phyloP scores from a whole-genome alignment of 2,888 invertebrate genomes.

The Syrphus vitripennis region DNA sequence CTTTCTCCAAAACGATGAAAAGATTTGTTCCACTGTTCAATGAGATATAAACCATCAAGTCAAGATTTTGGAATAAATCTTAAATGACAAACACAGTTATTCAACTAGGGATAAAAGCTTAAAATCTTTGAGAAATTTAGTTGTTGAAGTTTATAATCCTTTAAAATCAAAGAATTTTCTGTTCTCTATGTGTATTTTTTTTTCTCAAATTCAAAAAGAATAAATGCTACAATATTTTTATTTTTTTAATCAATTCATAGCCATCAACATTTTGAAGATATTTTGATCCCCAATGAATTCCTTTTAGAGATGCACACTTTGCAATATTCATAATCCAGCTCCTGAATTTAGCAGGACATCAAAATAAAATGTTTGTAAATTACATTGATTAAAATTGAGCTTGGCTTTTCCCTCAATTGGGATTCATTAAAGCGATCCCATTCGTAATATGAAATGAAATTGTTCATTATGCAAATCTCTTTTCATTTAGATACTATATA shows the following conservation, averaged over 20 bases:
- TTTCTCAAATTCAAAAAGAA: no score
- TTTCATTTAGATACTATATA: background rate
- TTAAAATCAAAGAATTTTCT: no score
- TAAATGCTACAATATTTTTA: background rate
- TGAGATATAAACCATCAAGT: no score
- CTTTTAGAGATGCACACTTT: background rate
- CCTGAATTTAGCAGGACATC: background rate
- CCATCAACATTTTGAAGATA: background rate
- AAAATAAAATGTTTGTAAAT: slow-evolving; percentile 16
- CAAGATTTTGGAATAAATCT: no score
- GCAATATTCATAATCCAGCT: background rate
- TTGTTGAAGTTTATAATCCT: no score
- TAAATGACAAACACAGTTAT: no score
- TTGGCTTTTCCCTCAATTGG: slow-evolving; percentile 6
- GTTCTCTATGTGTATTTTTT: no score
- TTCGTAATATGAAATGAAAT: slow-evolving; percentile 5
- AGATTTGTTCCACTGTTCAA: no score
- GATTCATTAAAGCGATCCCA: slow-evolving; percentile 11
- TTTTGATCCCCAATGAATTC: background rate
- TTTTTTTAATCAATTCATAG: background rate
- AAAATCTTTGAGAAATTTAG: no score
- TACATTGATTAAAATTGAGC: slow-evolving; percentile 13
- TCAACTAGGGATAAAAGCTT: no score
- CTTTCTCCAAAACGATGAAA: no score
- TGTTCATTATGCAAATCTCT: slow-evolving; percentile 24